Percentiles rank a stretch among this genome's conserved stretches.
These are phyloP conservation scores for Clusia tigrina DNA, from an alignment of 2,888 invertebrate species.

Conservation along the genomic window DNA sequence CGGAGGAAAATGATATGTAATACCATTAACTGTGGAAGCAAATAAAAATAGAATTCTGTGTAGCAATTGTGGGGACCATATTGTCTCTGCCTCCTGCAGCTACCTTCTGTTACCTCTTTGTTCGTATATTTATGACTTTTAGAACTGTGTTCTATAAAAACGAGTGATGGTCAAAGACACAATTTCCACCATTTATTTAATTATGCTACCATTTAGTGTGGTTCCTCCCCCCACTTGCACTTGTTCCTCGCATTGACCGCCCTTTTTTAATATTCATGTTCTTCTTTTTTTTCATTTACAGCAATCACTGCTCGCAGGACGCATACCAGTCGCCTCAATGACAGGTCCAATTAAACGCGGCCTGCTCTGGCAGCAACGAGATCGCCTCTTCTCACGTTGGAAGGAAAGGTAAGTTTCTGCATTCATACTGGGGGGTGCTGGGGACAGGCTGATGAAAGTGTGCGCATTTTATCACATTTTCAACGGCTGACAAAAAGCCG, in stretches of 20 bases:
- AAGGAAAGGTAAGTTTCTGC: constrained; percentile 67
- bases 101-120: too few species aligned
- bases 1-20: too few species aligned
- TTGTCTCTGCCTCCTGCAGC: too few species aligned
- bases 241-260: background rate
- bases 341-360: constrained; percentile 72
- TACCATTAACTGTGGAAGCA: too few species aligned
- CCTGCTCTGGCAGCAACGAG: constrained; percentile 72
- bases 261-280: constrained; percentile 6
- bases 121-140: too few species aligned
- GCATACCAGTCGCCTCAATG: constrained; percentile 65
- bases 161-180: too few species aligned
- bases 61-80: too few species aligned
- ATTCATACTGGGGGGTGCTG: too few species aligned
- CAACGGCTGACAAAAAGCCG: background rate
- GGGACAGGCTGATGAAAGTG: background rate
- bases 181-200: constrained; percentile 1
- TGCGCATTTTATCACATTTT: background rate
- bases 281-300: constrained; percentile 42
- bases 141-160: too few species aligned
- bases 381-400: constrained; percentile 72
- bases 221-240: background rate
- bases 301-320: constrained; percentile 63
- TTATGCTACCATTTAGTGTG: background rate
- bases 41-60: too few species aligned